Conservation (phyloP, 2,888 invertebrate species). For the Himalopsyche japonica region DNA sequence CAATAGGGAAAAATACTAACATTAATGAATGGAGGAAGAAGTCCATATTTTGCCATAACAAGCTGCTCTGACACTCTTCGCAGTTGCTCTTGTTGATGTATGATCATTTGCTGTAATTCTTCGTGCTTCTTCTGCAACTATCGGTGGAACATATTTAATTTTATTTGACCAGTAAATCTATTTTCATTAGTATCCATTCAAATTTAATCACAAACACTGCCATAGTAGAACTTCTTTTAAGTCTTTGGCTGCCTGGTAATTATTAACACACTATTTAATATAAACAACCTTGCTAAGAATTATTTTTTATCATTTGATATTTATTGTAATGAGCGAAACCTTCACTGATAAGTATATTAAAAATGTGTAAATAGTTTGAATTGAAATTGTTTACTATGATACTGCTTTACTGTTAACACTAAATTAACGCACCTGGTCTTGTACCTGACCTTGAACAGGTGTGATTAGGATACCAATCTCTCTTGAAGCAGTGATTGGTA, state of each 20-base stretch:
- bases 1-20: constrained; percentile 11
- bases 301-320: too few relatives aligned
- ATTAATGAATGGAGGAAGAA: constrained; percentile 52
- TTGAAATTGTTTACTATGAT: too few relatives aligned
- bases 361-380: too few relatives aligned
- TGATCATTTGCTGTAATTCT: constrained; percentile 81
- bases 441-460: constrained; percentile 60
- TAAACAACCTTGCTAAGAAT: too few relatives aligned
- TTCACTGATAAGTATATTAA: too few relatives aligned
- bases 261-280: too few relatives aligned
- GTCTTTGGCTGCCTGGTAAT: too few relatives aligned
- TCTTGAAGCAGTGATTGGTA: constrained; percentile 47
- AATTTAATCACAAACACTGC: too few relatives aligned
- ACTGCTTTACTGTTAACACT: too few relatives aligned
- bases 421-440: constrained; percentile 62
- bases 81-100: constrained; percentile 84
- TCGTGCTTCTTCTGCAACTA: constrained; percentile 76
- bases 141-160: neutral
- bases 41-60: constrained; percentile 77
- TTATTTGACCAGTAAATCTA: neutral
- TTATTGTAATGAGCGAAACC: too few relatives aligned
- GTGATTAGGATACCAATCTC: constrained; percentile 36
- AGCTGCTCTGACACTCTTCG: constrained; percentile 85
- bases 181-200: neutral
- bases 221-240: too few relatives aligned